Conservation (phyloP, 2,113 vertebrate genomes). For the Ceuthmochares aereus region DNA sequence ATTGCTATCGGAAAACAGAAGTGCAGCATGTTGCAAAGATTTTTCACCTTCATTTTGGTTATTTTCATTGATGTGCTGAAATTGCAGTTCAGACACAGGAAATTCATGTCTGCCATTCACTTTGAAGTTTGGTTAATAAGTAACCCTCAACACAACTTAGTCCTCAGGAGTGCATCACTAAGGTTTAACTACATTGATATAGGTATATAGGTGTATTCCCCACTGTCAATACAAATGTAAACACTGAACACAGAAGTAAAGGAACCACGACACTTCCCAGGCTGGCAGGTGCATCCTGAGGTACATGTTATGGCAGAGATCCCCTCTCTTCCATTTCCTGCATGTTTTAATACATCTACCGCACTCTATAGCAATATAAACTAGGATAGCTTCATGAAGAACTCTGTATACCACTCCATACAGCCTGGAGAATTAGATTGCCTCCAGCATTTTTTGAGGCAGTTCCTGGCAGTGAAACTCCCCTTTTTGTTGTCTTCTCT, state of each 20-base stretch:
- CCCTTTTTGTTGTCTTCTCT: not conserved
- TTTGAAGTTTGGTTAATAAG: not conserved
- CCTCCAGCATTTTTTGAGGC: not conserved
- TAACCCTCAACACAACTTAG: not conserved
- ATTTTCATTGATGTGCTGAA: not conserved
- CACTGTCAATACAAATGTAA: not conserved
- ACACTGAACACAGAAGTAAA: not conserved
- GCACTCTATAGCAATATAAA: not conserved
- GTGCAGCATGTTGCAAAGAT: not conserved
- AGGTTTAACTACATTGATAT: not conserved
- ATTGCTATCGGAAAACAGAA: not conserved
- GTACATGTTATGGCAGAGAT: not conserved
- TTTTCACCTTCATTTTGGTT: not conserved
- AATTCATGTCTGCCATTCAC: not conserved
- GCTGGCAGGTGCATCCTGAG: not conserved
- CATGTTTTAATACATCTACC: not conserved
- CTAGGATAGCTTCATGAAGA: not conserved
- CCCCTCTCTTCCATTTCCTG: not conserved
- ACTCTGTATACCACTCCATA: not conserved
- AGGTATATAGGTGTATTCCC: not conserved
- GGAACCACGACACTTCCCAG: not conserved
- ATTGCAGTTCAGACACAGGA: not conserved
- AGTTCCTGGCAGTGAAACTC: not conserved
- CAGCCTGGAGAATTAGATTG: not conserved
- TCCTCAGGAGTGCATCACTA: not conserved